Base-by-base conservation (phyloP, 2,888 invertebrate genomes). In the Hipparchia semele region DNA sequence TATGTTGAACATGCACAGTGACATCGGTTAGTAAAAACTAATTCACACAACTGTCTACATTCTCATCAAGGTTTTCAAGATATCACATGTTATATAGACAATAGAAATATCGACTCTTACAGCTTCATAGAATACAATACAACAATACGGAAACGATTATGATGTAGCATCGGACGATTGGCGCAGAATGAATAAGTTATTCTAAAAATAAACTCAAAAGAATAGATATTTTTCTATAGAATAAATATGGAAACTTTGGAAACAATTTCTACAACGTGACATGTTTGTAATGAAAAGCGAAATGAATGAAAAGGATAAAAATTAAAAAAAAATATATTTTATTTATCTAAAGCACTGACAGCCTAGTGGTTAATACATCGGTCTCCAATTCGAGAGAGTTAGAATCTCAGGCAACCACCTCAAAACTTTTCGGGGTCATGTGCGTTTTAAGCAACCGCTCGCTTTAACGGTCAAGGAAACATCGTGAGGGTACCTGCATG, bases 41-140 rank as follows among this genome's bases (percentile, higher is more conserved):
- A 2, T 33, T 65, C 53, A 6, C 53, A 65, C 53, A 65, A 33
- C 23, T 65, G 33, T 65, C 49, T 65, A 49, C 8, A 64, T 51
- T 49, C 46, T 46, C 46, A n/a, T 13, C 1, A 46, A 62, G 13
- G 46, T 62, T 62, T 62, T n/a, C 8, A 13, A 12, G 61, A 46
- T 12, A 49, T 62, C 46, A 62, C 62, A 49, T 6, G 13, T 7
- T 13, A 49, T 13, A 49, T 13, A 49, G 49, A 62, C 49, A 62
- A 62, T 46, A 13, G 46, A 62, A 46, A 46, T 46, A 46, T 62
- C 13, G 8, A 49, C 46, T 46, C 62, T 33, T 60, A 39, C 10
- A 60, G 33, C 59, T 59, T 9, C 6, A 58, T 58, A 12, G 6
- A 59, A 39, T 60, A 60, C 59, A 60, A 39, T 49, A 49, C 49